Percentiles rank a stretch among this genome's conserved stretches.
Evolutionary conservation across 2,888 invertebrate species (phyloP).

Genomic region (Netelia melanura): DNA sequence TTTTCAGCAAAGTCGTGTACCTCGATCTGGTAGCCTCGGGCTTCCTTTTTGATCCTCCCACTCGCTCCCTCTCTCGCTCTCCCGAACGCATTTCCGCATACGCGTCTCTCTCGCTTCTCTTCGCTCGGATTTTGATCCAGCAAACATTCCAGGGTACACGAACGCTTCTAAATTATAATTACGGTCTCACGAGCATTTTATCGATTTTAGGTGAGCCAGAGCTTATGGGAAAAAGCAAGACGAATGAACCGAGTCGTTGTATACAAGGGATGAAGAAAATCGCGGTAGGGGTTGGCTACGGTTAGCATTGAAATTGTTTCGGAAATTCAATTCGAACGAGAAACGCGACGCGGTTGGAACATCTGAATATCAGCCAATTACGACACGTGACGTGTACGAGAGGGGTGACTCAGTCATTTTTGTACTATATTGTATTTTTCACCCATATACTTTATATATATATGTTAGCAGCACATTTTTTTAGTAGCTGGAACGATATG

Average conservation of each 20-base stretch:
- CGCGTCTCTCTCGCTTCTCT: constrained; percentile 17
- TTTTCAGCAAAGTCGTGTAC: constrained; percentile 14
- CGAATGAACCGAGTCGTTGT: not conserved
- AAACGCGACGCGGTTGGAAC: constrained; percentile 49
- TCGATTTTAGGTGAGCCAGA: constrained; percentile 19
- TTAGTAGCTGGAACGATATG: constrained; percentile 19
- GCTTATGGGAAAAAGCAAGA: constrained; percentile 15
- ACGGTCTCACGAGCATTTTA: constrained; percentile 41
- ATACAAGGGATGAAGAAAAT: constrained; percentile 39
- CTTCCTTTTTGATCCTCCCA: constrained; percentile 26
- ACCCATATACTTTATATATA: constrained; percentile 31
- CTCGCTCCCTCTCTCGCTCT: not conserved
- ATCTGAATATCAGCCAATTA: constrained; percentile 83
- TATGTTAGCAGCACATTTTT: constrained; percentile 54
- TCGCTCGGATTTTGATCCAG: constrained; percentile 53
- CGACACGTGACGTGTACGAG: constrained; percentile 65
- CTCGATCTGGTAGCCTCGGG: constrained; percentile 53
- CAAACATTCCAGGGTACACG: constrained; percentile 33
- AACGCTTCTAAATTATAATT: constrained; percentile 58
- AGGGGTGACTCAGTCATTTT: constrained; percentile 40
- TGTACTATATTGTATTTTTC: constrained; percentile 18
- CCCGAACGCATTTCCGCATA: constrained; percentile 38
- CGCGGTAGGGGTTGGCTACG: too few relatives aligned
- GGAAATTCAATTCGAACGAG: constrained; percentile 79
- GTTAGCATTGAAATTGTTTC: constrained; percentile 70